A percentile compares a stretch with the other conserved stretches of the same genome.
phyloP scores from a whole-genome alignment of 35 echinoderm and acorn worm genomes.

The Acanthaster planci region DNA sequence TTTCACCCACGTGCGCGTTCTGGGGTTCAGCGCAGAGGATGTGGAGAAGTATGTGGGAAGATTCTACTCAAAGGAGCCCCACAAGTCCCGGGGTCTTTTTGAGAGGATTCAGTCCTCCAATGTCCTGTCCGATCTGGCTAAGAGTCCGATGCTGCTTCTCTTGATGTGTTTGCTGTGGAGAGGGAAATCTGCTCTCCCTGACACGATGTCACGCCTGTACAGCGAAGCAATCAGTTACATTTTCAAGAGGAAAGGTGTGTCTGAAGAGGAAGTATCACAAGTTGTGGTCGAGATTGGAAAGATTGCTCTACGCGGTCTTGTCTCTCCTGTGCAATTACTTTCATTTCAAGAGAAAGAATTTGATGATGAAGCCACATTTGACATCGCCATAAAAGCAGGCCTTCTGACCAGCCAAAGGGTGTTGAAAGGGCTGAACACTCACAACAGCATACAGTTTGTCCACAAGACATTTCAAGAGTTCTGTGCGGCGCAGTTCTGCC shows the following conservation, averaged over 20 bases:
- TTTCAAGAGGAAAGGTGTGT: constrained; percentile 6
- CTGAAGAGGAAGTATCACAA: not conserved
- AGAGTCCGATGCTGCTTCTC: not conserved
- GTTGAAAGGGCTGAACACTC: not conserved
- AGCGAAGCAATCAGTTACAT: not conserved
- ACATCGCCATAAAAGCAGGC: not conserved
- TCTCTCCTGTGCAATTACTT: not conserved
- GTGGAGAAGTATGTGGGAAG: not conserved
- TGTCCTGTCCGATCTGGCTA: not conserved
- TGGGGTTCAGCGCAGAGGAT: not conserved
- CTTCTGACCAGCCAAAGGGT: not conserved
- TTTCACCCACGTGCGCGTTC: not conserved
- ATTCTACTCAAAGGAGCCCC: not conserved
- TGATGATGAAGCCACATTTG: not conserved
- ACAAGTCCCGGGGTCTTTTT: not conserved
- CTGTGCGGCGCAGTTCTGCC: not conserved
- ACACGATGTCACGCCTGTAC: constrained; percentile 5
- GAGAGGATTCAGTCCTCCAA: not conserved
- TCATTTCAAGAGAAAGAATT: not conserved
- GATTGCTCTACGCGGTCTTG: not conserved
- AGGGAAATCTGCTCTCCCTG: not conserved
- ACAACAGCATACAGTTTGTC: not conserved
- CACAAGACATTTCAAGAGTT: not conserved
- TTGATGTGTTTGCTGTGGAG: constrained; percentile 8
- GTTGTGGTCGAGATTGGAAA: not conserved